Percentiles rank a stretch among this genome's conserved stretches.
Evolutionary conservation across 2,113 vertebrate genomes (phyloP).

Genomic region (Tamias sibiricus): DNA sequence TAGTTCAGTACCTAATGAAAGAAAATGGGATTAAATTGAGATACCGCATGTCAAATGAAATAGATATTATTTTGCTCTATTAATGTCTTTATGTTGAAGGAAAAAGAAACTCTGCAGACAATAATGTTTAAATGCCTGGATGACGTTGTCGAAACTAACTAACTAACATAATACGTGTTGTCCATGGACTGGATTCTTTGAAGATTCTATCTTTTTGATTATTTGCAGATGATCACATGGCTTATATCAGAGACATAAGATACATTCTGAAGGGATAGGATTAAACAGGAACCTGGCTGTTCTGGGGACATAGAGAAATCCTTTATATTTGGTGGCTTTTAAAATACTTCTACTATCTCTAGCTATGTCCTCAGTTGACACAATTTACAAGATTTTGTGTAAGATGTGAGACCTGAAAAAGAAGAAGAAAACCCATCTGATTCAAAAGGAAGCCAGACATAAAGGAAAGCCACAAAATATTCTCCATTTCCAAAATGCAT

Average conservation of each 20-base stretch:
- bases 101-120: neutral
- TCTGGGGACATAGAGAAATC: neutral
- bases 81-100: slow-evolving; percentile 19
- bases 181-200: neutral
- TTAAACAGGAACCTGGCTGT: slow-evolving; percentile 48
- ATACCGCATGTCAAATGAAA: slow-evolving; percentile 78
- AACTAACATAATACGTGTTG: neutral
- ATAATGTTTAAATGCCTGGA: neutral
- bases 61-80: slow-evolving; percentile 42
- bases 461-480: slow-evolving; percentile 80
- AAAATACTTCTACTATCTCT: slow-evolving; percentile 47
- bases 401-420: slow-evolving; percentile 72
- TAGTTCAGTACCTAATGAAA: slow-evolving; percentile 78
- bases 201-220: slow-evolving; percentile 48
- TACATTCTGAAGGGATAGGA: neutral
- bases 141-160: neutral
- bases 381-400: slow-evolving; percentile 74
- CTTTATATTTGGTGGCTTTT: neutral
- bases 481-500: slow-evolving; percentile 75
- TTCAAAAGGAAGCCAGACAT: slow-evolving; percentile 73
- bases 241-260: neutral
- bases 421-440: slow-evolving; percentile 78
- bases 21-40: slow-evolving; percentile 80
- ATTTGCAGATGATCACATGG: slow-evolving; percentile 45
- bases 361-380: slow-evolving; percentile 79